Conservation (phyloP, 2,888 invertebrate genomes). For the Nebria brevicollis region DNA sequence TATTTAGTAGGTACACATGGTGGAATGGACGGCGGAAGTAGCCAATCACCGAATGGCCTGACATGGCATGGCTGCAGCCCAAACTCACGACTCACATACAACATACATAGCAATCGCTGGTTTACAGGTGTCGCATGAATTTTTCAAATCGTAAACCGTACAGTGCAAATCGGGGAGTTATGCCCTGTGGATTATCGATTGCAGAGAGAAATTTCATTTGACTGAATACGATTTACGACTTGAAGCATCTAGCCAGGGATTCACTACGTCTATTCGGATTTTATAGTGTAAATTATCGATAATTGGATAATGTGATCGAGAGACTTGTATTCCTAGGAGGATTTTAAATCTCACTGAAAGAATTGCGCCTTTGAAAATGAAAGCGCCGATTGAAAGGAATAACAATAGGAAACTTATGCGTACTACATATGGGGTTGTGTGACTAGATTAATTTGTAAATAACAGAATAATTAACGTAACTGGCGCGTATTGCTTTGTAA, state of each 20-base stretch:
- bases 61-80: conserved; percentile 6
- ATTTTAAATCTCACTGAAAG: too few relatives aligned
- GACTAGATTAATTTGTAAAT: neutral
- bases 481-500: neutral
- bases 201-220: neutral
- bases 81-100: neutral
- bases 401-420: too few relatives aligned
- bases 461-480: neutral
- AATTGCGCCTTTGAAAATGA: too few relatives aligned
- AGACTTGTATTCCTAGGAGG: too few relatives aligned
- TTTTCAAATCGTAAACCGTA: neutral
- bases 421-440: neutral
- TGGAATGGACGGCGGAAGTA: neutral
- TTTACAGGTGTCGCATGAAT: conserved; percentile 1
- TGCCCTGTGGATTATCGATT: neutral
- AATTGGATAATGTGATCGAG: too few relatives aligned
- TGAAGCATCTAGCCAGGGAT: too few relatives aligned
- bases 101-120: neutral
- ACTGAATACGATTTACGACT: neutral
- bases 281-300: too few relatives aligned
- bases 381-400: too few relatives aligned
- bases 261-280: too few relatives aligned
- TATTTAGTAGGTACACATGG: conserved; percentile 11
- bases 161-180: neutral
- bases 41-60: neutral